phyloP scores from a whole-genome alignment of 2,888 invertebrate species.

The Parnassius apollo region DNA sequence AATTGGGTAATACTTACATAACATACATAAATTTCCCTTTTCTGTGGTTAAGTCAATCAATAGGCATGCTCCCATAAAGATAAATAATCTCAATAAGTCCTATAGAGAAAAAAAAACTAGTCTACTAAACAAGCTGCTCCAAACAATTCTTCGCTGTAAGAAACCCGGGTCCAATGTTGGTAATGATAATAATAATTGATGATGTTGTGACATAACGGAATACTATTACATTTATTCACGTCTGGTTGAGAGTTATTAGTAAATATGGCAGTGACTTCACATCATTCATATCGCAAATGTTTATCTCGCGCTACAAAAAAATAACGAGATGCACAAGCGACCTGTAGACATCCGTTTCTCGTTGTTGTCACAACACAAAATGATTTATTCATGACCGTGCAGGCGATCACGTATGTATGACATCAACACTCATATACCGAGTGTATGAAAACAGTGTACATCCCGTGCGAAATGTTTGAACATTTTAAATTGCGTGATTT shows the following conservation, averaged over 20 bases:
- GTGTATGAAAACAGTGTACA: slow-evolving; percentile 15
- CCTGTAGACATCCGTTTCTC: slow-evolving; percentile 24
- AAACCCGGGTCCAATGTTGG: no score
- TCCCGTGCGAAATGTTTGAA: slow-evolving; percentile 10
- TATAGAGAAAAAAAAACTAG: no score
- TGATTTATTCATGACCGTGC: slow-evolving; percentile 33
- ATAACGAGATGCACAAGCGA: slow-evolving; percentile 20
- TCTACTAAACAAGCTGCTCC: no score
- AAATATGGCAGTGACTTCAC: slow-evolving; percentile 10
- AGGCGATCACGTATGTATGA: slow-evolving; percentile 31
- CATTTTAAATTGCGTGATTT: slow-evolving; percentile 1
- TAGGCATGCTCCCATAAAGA: no score
- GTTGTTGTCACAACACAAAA: slow-evolving; percentile 24
- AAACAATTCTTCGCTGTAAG: no score
- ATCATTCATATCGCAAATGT: slow-evolving; percentile 14
- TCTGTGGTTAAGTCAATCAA: no score
- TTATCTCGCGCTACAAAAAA: slow-evolving; percentile 16
- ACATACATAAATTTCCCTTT: no score
- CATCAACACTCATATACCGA: slow-evolving; percentile 30
- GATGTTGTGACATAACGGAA: no score
- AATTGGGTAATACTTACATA: no score
- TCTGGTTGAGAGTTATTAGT: background rate
- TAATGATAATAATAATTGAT: no score
- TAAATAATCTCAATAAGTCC: no score
- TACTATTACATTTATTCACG: background rate